Base-by-base conservation (phyloP, 2,888 invertebrate genomes). In the Tiliacea citrago region DNA sequence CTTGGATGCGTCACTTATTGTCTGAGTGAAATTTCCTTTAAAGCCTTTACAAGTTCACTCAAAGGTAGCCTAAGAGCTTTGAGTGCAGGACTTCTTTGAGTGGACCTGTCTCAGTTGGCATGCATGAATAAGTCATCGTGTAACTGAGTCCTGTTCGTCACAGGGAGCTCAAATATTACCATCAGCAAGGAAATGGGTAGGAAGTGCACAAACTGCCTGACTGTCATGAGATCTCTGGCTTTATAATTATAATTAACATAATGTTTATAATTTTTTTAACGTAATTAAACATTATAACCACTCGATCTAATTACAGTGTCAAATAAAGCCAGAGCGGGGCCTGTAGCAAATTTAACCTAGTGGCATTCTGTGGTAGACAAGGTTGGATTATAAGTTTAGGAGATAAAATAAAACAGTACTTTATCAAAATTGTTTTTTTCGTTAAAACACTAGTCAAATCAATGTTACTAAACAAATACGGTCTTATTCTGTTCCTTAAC, bases 31-130 rank as follows among this genome's bases (percentile, higher is more conserved):
- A 61, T 55, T 18, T 16, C 61, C 61, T 42, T 55, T 73, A 42
- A 1, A 55, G n/a, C 73, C 29, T 55, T 61, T 61, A 53, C 51
- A 35, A 35, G 55, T 53, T 29, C 24, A 55, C 61, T 76, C 35
- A 42, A n/a, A n/a, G 61, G 39, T 55, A 29, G 35, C 16, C 24
- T 49, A 6, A 42, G 58, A 75, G 49, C 80, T 49, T 72, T 61
- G 21, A 47, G 60, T 53, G 24, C 51, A 53, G 51, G 29, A 53
- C 29, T 39, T 29, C 10, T 35, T 45, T 18, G 58, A 42, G n/a
- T 55, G 29, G 21, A 35, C 10, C 9, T 35, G 13, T 16, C 74
- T 73, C 61, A 62, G 29, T 49, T 49, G 9, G 12, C 55, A 24
- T 3, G 24, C n/a, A 29, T n/a, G 74, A 55, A 49, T 39, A 24